Evolutionary conservation across 2,888 invertebrate species (phyloP).

Genomic region (Xestobium rufovillosum): DNA sequence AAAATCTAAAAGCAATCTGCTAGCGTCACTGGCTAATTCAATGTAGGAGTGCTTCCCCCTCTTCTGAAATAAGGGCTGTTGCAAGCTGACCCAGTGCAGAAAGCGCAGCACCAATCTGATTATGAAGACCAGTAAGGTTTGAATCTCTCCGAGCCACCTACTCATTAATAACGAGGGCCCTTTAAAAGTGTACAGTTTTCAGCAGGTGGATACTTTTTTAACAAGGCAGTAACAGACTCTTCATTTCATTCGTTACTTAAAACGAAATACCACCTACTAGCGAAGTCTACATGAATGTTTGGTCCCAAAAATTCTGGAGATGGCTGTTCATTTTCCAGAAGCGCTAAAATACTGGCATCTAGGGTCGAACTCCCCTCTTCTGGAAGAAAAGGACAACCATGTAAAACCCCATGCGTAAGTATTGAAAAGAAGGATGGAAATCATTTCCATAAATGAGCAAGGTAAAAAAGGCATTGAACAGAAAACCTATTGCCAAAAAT

Average conservation of each 20-base stretch:
- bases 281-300: conserved; percentile 14
- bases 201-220: conserved; percentile 15
- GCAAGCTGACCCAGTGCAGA: conserved; percentile 12
- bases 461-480: no score
- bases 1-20: conserved; percentile 13
- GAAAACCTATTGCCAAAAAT: no score
- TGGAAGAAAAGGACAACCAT: conserved; percentile 13
- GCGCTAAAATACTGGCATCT: conserved; percentile 16
- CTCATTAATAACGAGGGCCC: conserved; percentile 11
- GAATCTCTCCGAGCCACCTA: conserved; percentile 9
- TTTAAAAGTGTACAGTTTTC: conserved; percentile 14
- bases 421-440: no score
- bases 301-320: conserved; percentile 11
- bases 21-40: conserved; percentile 15
- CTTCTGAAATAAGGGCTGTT: conserved; percentile 11
- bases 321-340: conserved; percentile 13
- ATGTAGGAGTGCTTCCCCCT: conserved; percentile 8
- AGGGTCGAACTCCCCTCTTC: conserved; percentile 13
- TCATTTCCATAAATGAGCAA: conserved; percentile 13
- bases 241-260: conserved; percentile 12
- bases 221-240: conserved; percentile 7
- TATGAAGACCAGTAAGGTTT: conserved; percentile 11
- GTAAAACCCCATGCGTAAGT: no score
- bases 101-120: conserved; percentile 15
- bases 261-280: conserved; percentile 12